phyloP scores from a whole-genome alignment of 2,797 vertebrate genomes.

The Danionella dracula region DNA sequence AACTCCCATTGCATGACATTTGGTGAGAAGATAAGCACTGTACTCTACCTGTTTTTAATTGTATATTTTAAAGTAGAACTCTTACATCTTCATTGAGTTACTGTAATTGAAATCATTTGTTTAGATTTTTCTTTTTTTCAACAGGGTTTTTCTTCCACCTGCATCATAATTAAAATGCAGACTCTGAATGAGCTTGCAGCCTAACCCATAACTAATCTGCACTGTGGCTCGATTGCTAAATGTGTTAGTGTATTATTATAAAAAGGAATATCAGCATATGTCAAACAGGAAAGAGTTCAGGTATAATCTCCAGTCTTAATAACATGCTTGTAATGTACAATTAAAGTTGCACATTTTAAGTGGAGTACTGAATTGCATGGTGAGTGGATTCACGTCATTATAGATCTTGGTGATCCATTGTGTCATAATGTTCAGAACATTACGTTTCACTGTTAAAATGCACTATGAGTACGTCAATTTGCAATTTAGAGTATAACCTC shows the following conservation, averaged over 20 bases:
- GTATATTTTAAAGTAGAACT: too few relatives aligned
- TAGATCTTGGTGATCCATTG: not conserved
- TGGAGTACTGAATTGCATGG: not conserved
- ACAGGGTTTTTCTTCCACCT: too few relatives aligned
- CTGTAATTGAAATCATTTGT: not conserved
- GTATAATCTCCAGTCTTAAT: not conserved
- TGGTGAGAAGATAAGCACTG: too few relatives aligned
- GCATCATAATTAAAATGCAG: constrained; percentile 5
- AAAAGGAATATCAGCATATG: not conserved
- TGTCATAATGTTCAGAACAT: constrained; percentile 1
- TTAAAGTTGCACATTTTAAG: not conserved
- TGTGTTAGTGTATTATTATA: not conserved
- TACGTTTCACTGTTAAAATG: not conserved
- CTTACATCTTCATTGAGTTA: too few relatives aligned
- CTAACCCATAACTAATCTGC: not conserved
- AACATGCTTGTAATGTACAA: not conserved
- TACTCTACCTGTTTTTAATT: too few relatives aligned
- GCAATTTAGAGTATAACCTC: not conserved
- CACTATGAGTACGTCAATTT: constrained; percentile 5
- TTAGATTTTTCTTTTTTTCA: not conserved
- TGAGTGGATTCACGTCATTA: constrained; percentile 4
- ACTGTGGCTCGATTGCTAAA: not conserved
- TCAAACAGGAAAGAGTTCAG: not conserved
- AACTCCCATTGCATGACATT: not conserved
- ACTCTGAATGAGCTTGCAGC: not conserved